A percentile compares a stretch with the other conserved stretches of the same genome.
These are phyloP conservation scores for Elysia crispata DNA, from an alignment of 2,888 invertebrate genomes.

Conservation along the genomic window DNA sequence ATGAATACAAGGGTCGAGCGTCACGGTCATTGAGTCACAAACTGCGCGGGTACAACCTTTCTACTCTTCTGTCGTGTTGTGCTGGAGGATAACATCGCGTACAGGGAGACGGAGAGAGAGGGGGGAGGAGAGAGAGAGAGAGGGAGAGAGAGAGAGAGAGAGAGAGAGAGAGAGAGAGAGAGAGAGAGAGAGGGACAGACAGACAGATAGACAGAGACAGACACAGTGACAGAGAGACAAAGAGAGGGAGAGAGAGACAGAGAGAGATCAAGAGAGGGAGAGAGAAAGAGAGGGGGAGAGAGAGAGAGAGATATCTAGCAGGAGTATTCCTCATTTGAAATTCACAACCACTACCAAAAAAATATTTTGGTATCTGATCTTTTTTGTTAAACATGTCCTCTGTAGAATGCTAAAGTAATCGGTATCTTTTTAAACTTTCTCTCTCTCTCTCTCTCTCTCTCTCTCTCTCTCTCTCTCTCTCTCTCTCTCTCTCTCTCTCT, in stretches of 20 bases:
- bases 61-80: no score
- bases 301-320: no score
- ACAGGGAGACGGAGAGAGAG: constrained; percentile 1
- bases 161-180: constrained; percentile 68
- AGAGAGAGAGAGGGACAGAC: constrained; percentile 1
- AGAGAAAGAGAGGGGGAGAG: not conserved
- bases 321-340: no score
- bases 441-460: not conserved
- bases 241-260: constrained; percentile 60
- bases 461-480: not conserved
- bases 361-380: no score
- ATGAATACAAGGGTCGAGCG: no score
- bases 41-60: no score
- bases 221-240: not conserved
- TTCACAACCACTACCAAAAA: no score
- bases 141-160: constrained; percentile 70
- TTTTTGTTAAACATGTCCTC: no score
- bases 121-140: not conserved
- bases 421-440: not conserved
- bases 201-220: no score
- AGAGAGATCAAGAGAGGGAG: constrained; percentile 72
- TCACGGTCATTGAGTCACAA: no score
- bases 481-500: not conserved
- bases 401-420: no score
- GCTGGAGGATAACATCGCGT: no score